Evolutionary conservation across 2,113 vertebrate genomes (phyloP), one percentile per base, ranked within the genome.

Genomic region (Paramormyrops kingsleyae): DNA sequence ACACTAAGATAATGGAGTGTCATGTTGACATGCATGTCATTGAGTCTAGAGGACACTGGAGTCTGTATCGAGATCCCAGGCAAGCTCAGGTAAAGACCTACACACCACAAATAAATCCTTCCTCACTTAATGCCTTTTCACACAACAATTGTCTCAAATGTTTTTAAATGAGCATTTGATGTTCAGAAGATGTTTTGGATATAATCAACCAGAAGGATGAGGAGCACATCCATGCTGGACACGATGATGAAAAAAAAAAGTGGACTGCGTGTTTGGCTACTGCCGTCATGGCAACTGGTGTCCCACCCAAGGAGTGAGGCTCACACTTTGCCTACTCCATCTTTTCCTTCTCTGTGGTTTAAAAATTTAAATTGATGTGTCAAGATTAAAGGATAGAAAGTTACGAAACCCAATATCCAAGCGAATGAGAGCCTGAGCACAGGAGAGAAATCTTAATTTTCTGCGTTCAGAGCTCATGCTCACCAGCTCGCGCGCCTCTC

Each of bases 381-480:
- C 42, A 46, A n/a, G 44, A 84, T 47, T 44, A 84, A 84, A 84
- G 83, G 83, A 70, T 70, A 70, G 62, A 44, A 84, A 80, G 50
- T 83, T 89, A 53, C 21, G 80, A 80, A 70, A 83, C 44, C 49
- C 46, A 52, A 53, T 80, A 89, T 52, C 66, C n/a, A 31, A 89
- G 88, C 50, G 56, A 89, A 62, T 47, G 74, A 70, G 89, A 89
- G 87, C 53, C 88, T 90, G 88, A 94, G 91, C 88, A 84, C 52
- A 53, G 89, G 88, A 42, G 84, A 85, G 50, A 83, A 83, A 90
- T 85, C 88, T 92, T 92, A 74, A 91, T 88, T 77, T 35, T 44
- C 46, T 52, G 53, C 89, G 77, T 90, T 83, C 80, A 77, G 89
- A 90, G 89, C 62, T 90, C 89, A 92, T 92, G 92, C 83, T 93